A percentile compares a stretch with the other conserved stretches of the same genome.
phyloP scores from a whole-genome alignment of 2,888 invertebrate species.

The Hermodice carunculata region DNA sequence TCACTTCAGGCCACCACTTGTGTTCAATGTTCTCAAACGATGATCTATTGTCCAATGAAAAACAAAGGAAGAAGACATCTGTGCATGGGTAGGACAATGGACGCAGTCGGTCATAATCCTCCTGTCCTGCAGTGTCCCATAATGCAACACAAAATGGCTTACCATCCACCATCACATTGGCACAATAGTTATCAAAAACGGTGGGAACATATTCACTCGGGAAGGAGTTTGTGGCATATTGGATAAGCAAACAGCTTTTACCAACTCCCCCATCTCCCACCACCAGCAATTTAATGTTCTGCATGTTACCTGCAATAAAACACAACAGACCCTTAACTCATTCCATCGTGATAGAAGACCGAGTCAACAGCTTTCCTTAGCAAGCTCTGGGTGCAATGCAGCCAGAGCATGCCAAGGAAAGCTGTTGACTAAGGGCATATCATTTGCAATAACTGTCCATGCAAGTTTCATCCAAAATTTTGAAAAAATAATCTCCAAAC shows the following conservation, averaged over 20 bases:
- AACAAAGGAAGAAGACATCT: conserved; percentile 61
- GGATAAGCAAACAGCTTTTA: conserved; percentile 60
- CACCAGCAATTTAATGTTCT: conserved; percentile 49
- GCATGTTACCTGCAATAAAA: too few species aligned
- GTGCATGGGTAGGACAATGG: conserved; percentile 97
- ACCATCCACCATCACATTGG: conserved; percentile 53
- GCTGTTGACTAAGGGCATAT: too few species aligned
- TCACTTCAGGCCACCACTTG: conserved; percentile 58
- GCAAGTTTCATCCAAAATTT: too few species aligned
- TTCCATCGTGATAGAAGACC: too few species aligned
- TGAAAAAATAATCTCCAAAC: too few species aligned
- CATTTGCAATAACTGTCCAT: too few species aligned
- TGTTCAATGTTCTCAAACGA: conserved; percentile 50
- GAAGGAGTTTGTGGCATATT: conserved; percentile 56
- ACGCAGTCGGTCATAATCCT: conserved; percentile 92
- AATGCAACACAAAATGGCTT: conserved; percentile 48
- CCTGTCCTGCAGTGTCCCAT: conserved; percentile 66
- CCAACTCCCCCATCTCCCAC: conserved; percentile 62
- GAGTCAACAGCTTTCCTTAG: too few species aligned
- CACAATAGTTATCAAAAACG: conserved; percentile 64
- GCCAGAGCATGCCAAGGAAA: too few species aligned
- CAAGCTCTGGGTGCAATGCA: too few species aligned
- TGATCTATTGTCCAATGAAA: conserved; percentile 39
- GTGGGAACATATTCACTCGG: conserved; percentile 64
- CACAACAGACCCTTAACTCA: too few species aligned